These are phyloP conservation scores for Drosophila sproati DNA, from an alignment of 1,140 invertebrate species.

Conservation along the genomic window DNA sequence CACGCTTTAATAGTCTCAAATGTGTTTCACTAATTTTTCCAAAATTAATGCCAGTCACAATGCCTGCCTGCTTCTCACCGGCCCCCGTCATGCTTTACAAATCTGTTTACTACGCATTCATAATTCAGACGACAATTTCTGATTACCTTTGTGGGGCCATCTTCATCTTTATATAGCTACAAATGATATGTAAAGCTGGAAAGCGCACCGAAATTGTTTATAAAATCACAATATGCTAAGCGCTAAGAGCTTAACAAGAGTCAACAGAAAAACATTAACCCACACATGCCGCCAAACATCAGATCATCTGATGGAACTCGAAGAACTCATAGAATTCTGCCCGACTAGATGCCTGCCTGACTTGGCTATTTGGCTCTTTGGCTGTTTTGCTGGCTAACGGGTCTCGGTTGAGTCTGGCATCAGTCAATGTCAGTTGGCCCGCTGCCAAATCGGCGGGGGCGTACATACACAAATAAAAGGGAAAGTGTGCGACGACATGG, in stretches of 20 bases:
- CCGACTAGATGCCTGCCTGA: slow-evolving; percentile 3
- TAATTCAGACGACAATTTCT: slow-evolving; percentile 47
- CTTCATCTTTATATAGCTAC: slow-evolving; percentile 33
- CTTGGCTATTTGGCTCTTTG: slow-evolving; percentile 16
- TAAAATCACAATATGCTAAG: slow-evolving; percentile 53
- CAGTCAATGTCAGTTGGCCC: slow-evolving; percentile 81
- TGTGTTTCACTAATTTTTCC: slow-evolving; percentile 56
- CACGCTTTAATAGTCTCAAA: slow-evolving; percentile 58
- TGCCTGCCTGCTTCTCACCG: not conserved
- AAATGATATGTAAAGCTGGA: slow-evolving; percentile 30
- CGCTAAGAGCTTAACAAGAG: slow-evolving; percentile 49
- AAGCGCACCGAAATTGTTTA: slow-evolving; percentile 53
- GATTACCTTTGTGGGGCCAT: slow-evolving; percentile 48
- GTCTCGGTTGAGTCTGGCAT: slow-evolving; percentile 59
- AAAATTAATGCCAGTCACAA: slow-evolving; percentile 55
- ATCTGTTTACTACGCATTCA: slow-evolving; percentile 60
- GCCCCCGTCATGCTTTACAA: slow-evolving; percentile 22
- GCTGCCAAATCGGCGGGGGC: slow-evolving; percentile 67
- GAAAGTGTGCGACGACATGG: slow-evolving; percentile 36
- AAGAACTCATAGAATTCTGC: slow-evolving; percentile 7
- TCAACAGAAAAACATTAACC: slow-evolving; percentile 71
- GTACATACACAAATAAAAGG: slow-evolving; percentile 59
- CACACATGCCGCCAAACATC: slow-evolving; percentile 37
- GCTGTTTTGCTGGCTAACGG: not conserved
- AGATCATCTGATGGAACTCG: slow-evolving; percentile 6